Evolutionary conservation across 2,797 vertebrate genomes (phyloP).

Genomic region (Manis pentadactyla): DNA sequence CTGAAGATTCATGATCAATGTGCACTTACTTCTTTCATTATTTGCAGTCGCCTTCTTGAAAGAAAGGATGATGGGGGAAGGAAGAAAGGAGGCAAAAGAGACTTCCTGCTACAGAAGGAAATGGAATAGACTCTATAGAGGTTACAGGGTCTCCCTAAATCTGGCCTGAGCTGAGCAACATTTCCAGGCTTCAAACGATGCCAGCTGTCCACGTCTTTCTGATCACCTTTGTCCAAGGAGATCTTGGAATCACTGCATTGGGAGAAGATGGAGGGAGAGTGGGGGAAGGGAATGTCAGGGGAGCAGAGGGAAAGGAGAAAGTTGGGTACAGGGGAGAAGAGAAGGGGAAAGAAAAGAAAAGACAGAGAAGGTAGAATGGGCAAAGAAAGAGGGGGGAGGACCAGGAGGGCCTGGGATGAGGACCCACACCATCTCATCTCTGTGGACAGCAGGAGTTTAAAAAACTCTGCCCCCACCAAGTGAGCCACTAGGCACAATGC

Average conservation of each 20-base stretch:
- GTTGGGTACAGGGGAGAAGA: too few species aligned
- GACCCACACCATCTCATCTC: neutral
- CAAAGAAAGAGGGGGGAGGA: too few species aligned
- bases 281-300: accelerated
- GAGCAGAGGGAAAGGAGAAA: accelerated
- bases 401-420: neutral
- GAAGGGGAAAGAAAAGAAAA: too few species aligned
- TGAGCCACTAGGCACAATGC: accelerated
- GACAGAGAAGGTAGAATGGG: too few species aligned
- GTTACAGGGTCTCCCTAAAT: neutral
- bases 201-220: neutral
- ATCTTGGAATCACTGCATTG: neutral
- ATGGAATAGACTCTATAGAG: neutral
- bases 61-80: neutral
- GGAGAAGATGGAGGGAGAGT: neutral
- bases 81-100: neutral
- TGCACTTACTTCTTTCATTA: neutral
- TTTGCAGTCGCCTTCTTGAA: neutral
- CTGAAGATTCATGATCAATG: accelerated
- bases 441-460: neutral
- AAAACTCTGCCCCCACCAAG: neutral
- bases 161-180: neutral
- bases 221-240: neutral
- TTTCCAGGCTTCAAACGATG: neutral
- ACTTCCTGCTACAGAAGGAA: neutral